phyloP scores from a whole-genome alignment of 2,888 invertebrate genomes.

The Myathropa florea region DNA sequence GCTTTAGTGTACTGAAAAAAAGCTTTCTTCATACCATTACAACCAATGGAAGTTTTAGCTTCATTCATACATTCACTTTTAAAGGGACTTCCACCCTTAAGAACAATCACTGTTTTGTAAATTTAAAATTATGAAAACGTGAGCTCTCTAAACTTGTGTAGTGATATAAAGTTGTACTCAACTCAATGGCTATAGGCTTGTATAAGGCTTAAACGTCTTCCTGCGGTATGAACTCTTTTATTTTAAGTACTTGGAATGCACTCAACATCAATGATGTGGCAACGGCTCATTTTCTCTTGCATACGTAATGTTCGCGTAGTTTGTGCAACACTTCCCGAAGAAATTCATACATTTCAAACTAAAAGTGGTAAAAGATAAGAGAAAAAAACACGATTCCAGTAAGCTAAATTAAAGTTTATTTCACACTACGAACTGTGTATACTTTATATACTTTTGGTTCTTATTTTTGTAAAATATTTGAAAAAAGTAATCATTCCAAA shows the following conservation, averaged over 20 bases:
- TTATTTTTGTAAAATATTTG: no score
- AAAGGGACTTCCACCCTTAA: constrained; percentile 47
- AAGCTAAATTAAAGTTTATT: neutral
- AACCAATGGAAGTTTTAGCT: constrained; percentile 14
- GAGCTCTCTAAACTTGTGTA: constrained; percentile 68
- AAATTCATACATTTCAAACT: constrained; percentile 53
- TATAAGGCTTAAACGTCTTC: constrained; percentile 36
- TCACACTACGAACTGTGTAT: neutral
- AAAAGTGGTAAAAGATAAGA: constrained; percentile 46
- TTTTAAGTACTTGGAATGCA: constrained; percentile 61
- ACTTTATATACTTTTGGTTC: no score
- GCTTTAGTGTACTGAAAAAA: constrained; percentile 63
- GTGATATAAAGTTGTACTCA: constrained; percentile 67
- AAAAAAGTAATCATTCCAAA: no score
- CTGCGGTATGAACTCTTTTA: constrained; percentile 54
- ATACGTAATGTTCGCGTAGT: constrained; percentile 40
- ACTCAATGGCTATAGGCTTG: constrained; percentile 52
- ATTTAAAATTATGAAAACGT: constrained; percentile 66
- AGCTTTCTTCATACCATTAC: constrained; percentile 29
- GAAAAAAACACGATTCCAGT: constrained; percentile 29
- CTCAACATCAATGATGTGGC: constrained; percentile 65
- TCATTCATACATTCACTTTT: constrained; percentile 45
- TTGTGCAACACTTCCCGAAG: constrained; percentile 54
- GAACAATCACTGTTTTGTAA: constrained; percentile 22
- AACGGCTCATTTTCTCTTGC: constrained; percentile 68